phyloP scores from a whole-genome alignment of 1,140 invertebrate species.

The Temnothorax nylanderi region DNA sequence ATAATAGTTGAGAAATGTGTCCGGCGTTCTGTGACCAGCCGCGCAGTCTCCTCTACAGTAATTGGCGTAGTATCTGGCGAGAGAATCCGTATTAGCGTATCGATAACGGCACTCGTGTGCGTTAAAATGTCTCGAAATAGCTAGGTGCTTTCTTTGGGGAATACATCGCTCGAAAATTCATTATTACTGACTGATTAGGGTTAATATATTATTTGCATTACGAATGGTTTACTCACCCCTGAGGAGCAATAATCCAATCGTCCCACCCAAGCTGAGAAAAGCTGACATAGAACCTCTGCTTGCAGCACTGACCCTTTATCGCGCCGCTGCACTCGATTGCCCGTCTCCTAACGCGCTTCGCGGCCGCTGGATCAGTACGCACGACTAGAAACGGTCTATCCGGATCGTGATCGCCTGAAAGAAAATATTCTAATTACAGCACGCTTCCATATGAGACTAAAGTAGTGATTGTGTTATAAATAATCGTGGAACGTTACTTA shows the following conservation, averaged over 20 bases:
- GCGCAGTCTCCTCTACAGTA: conserved; percentile 96
- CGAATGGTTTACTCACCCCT: conserved; percentile 84
- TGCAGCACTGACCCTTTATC: conserved; percentile 93
- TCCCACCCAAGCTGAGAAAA: conserved; percentile 97
- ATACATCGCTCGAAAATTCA: neutral
- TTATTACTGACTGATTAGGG: neutral
- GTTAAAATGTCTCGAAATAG: neutral
- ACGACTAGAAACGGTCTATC: conserved; percentile 94
- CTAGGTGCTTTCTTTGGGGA: neutral
- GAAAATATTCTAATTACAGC: neutral
- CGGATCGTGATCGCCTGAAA: conserved; percentile 85
- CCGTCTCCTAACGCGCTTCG: conserved; percentile 90
- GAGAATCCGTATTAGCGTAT: neutral
- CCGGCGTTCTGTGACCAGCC: conserved; percentile 90
- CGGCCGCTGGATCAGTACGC: conserved; percentile 89
- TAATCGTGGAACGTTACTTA: neutral
- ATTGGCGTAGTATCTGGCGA: conserved; percentile 94
- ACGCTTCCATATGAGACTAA: neutral
- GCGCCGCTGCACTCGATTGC: conserved; percentile 93
- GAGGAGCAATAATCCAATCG: conserved; percentile 97
- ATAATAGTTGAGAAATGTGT: conserved; percentile 94
- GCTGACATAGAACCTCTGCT: conserved; percentile 95
- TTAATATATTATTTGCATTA: neutral
- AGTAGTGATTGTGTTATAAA: neutral
- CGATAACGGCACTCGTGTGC: neutral